Percentiles rank a stretch among this genome's conserved stretches.
Conservation (phyloP, 1,140 invertebrate species). For the Drosophila nebulosa region DNA sequence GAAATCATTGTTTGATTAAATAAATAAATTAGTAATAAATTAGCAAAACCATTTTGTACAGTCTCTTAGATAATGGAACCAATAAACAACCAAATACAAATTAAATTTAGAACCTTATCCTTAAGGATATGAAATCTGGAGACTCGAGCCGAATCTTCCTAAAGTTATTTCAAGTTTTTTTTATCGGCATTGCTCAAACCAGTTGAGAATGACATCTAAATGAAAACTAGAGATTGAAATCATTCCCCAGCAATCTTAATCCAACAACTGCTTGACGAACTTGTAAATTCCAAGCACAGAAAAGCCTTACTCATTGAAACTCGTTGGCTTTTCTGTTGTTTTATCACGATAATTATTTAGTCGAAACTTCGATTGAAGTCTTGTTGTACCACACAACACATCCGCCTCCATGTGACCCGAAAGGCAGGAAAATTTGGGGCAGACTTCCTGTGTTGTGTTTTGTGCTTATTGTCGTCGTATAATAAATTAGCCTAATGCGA, state of each 20-base stretch:
- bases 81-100: no score
- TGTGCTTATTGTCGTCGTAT: neutral
- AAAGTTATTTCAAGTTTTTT: no score
- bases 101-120: no score
- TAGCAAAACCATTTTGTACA: no score
- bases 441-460: constrained; percentile 44
- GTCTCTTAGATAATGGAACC: no score
- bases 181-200: no score
- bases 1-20: neutral
- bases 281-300: neutral
- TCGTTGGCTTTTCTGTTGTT: neutral
- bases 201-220: no score
- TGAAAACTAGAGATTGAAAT: no score
- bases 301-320: neutral
- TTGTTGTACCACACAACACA: neutral
- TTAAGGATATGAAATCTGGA: no score
- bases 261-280: constrained; percentile 23
- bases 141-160: no score
- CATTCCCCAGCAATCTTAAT: no score
- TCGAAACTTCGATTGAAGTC: neutral
- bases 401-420: neutral
- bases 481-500: constrained; percentile 57
- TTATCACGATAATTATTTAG: neutral
- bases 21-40: neutral
- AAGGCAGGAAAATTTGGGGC: constrained; percentile 33